Conservation (phyloP, 2,113 vertebrate species). For the Ovibos moschatus region DNA sequence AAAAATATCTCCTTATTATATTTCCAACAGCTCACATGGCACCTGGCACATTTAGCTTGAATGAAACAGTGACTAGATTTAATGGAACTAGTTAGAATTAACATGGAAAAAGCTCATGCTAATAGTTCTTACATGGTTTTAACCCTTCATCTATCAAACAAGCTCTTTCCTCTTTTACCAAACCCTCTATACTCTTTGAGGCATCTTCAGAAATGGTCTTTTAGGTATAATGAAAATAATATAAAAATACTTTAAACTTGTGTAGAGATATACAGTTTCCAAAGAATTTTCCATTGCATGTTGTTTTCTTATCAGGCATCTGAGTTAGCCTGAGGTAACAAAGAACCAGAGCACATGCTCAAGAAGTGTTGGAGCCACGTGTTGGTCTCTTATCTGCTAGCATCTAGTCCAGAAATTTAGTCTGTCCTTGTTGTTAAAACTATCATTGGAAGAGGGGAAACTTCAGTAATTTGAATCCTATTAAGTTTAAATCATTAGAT, state of each 20-base stretch:
- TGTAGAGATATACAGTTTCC: neutral
- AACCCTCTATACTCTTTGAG: neutral
- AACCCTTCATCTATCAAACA: neutral
- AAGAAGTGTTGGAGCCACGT: neutral
- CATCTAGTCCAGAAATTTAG: neutral
- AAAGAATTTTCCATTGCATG: neutral
- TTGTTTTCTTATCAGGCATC: neutral
- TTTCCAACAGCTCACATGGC: neutral
- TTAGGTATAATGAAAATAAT: slow-evolving; percentile 6
- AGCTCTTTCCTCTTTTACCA: neutral
- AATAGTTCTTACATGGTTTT: neutral
- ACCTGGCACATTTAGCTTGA: neutral
- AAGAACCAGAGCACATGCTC: neutral
- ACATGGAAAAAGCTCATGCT: neutral
- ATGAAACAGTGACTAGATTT: neutral
- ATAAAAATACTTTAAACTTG: neutral
- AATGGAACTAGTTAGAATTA: slow-evolving; percentile 5
- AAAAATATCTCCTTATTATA: neutral
- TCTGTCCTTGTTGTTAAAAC: neutral
- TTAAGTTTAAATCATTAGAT: neutral
- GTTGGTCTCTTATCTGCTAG: neutral
- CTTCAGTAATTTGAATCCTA: neutral
- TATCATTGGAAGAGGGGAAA: neutral
- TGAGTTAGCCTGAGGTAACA: neutral
- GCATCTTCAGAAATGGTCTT: neutral